Conservation (phyloP, 2,888 invertebrate genomes). For the Oxytorus armatus region DNA sequence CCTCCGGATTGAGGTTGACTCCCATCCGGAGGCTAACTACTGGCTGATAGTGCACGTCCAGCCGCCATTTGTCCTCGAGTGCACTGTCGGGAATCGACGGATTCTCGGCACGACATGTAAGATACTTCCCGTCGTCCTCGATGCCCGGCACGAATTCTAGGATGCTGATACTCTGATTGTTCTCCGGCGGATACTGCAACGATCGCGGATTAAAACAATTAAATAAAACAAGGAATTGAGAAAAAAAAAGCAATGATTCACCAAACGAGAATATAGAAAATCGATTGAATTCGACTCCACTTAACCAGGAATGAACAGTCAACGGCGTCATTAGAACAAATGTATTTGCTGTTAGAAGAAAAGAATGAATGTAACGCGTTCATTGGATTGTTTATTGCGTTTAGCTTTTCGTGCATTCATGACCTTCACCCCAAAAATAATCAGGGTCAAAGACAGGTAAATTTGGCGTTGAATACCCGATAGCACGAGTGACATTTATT, state of each 20-base stretch:
- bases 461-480: no score
- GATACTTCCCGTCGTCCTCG: constrained; percentile 95
- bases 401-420: no score
- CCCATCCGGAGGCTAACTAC: constrained; percentile 93
- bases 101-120: constrained; percentile 95
- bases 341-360: no score
- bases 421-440: no score
- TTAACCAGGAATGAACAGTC: neutral
- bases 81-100: constrained; percentile 92
- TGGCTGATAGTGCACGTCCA: constrained; percentile 96
- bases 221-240: constrained; percentile 55
- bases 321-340: no score
- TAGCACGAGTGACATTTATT: constrained; percentile 53
- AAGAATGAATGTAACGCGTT: no score
- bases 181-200: constrained; percentile 91
- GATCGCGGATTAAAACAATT: constrained; percentile 35
- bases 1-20: constrained; percentile 92
- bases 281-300: constrained; percentile 24
- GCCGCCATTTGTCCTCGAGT: constrained; percentile 94
- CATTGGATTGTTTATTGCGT: no score
- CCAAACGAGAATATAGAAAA: constrained; percentile 42
- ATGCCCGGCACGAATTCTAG: constrained; percentile 93
- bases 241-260: neutral
- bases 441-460: no score
- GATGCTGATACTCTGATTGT: constrained; percentile 92